Base-by-base conservation (phyloP, 2,113 vertebrate species). In the Etheostoma cragini region DNA sequence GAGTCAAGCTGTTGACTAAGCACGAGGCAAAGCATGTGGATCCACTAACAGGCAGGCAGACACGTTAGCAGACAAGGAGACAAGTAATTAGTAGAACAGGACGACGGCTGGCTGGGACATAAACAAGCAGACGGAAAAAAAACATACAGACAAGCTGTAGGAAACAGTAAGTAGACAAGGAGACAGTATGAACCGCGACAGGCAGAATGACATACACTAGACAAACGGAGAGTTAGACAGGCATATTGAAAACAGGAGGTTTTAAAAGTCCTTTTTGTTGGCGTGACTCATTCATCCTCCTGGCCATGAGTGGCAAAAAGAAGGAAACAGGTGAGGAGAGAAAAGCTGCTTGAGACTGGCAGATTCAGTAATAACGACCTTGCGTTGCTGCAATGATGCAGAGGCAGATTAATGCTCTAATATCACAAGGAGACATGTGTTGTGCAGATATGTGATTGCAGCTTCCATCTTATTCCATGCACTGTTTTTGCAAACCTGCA, bases 221-320 rank as follows among this genome's bases (percentile, higher is more conserved):
- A 61, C 47, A 49, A 50, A 54, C 19, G 50, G 22, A 57, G 16
- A 69, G 46, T 47, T 0, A 62, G 74, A 72, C 19, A 61, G 22
- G 17, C 19, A 66, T 52, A 30, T 22, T 33, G 70, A 47, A 87
- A 80, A 87, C 42, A 42, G 26, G 62, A 22, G 60, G 38, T 78
- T 80, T 80, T 61, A 83, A 87, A 66, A 11, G 15, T 8, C 56
- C 58, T 71, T 45, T 38, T 80, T 52, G 71, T 62, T 46, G 52
- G 30, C 50, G 35, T 86, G 82, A 90, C 75, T 89, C 88, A 89
- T 84, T 52, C 35, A 26, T 78, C 56, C 61, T 78, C 46, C 35
- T 60, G 75, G 33, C 67, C 50, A 17, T 76, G 64, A 83, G 72
- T 69, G 76, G 57, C 16, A 84, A 63, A 26, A 77, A 52, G 35